Base-by-base conservation (phyloP, 2,113 vertebrate species). In the Limnothrissa miodon region DNA sequence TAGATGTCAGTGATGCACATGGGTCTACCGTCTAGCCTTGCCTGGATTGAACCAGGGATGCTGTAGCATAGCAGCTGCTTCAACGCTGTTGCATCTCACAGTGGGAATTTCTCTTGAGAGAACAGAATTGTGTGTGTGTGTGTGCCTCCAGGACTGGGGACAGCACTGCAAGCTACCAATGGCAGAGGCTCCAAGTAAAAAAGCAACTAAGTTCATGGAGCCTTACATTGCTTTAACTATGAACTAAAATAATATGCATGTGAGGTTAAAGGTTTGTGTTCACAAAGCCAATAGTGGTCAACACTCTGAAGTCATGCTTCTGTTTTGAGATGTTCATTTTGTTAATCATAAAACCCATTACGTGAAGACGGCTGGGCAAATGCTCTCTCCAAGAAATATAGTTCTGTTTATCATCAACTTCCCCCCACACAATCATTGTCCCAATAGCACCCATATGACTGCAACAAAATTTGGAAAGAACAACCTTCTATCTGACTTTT, bases 321-420 rank as follows among this genome's bases (percentile, higher is more conserved):
- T 82, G 82, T 84, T 78, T 45, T 84, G 83, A 83, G 78, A 45
- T 85, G 80, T 82, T 13, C 81, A 21, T 88, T 48, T 36, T 84
- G 91, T 94, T 91, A 92, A 91, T 93, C 70, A 93, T 92, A 86
- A 93, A 92, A 86, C 88, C 82, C 88, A 91, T 91, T 90, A 90
- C 86, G 86, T 85, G 13, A 82, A 90, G 85, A 81, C 59, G 86
- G 83, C 85, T 87, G 84, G 79, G 85, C 83, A 85, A 87, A 87
- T 88, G 90, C 89, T 87, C n/a, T n/a, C n/a, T n/a, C 85, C 82
- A 84, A 91, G 89, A 33, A 0, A 59, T 36, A 29, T 81, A 78
- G 48, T 82, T 90, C 84, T 83, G 92, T 94, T 89, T 92, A 90
- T 92, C 85, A 92, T 92, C 86, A 85, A 90, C 90, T 45, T 81